Base-by-base conservation (phyloP, 2,888 invertebrate genomes). In the Lasius platythorax region DNA sequence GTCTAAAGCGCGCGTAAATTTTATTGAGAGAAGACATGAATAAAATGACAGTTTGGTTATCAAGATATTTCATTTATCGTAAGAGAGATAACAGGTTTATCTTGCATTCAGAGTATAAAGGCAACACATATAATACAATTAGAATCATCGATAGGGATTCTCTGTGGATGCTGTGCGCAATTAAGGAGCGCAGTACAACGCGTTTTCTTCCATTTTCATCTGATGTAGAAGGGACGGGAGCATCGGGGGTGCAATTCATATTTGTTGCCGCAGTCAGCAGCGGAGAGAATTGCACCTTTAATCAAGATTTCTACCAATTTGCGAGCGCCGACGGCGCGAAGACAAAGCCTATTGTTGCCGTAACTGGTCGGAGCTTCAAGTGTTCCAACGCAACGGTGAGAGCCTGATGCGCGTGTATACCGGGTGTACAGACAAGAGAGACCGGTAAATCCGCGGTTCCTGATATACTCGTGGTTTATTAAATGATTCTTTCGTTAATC, bases 261-360 rank as follows among this genome's bases (percentile, higher is more conserved):
- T 93, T 93, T 92, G 79, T 61, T 81, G 79, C 73, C 61, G 79
- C 79, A 79, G 92, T 93, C 92, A 91, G 92, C 90, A 92, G 92
- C 92, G 92, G 93, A 92, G 92, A 92, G 92, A 94, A 95, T 94
- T 94, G 94, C 94, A 94, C 94, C 94, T 95, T 95, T 95, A 95
- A 95, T 95, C 95, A 95, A 95, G 94, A 95, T 95, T 95, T 95
- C 94, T 95, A 94, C 94, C 94, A 95, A 95, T 95, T 95, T 95
- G 94, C 92, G 93, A 94, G 93, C 92, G 94, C 94, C 94, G 94
- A 93, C 94, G 94, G 94, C 93, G 94, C 93, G 93, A 95, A 95
- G 94, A 95, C 95, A 95, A 95, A 95, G 95, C 93, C 95, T 92
- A 94, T 95, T 95, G 95, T 95, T 94, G 94, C 93, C 94, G 94